A percentile compares a stretch with the other conserved stretches of the same genome.
These are phyloP conservation scores for Aleadryas rufinucha DNA, from an alignment of 2,113 vertebrate species.

Conservation along the genomic window DNA sequence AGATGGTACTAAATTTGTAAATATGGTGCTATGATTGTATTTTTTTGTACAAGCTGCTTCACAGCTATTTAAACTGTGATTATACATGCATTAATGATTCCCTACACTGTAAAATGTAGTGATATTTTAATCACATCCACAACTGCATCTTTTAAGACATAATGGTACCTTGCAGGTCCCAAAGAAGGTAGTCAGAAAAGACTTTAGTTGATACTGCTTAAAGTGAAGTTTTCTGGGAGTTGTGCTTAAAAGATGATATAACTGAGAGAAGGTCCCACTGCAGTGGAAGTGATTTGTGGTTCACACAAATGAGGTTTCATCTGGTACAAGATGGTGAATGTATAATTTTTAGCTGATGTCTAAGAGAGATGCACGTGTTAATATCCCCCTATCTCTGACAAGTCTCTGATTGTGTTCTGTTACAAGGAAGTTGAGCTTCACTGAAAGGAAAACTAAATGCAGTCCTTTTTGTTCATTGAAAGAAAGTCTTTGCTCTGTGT, in stretches of 20 bases:
- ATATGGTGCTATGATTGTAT: slow-evolving; percentile 75
- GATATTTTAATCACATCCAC: slow-evolving; percentile 42
- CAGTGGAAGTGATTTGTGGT: neutral
- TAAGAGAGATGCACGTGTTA: neutral
- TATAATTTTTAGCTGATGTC: slow-evolving; percentile 19
- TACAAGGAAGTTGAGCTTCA: slow-evolving; percentile 8
- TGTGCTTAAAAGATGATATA: neutral
- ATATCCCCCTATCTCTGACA: neutral
- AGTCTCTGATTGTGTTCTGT: neutral
- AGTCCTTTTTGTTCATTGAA: neutral
- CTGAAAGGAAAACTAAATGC: slow-evolving; percentile 4
- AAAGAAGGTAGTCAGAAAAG: neutral
- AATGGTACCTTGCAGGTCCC: neutral
- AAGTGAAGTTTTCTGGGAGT: neutral
- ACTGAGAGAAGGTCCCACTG: neutral
- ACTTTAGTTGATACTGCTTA: neutral
- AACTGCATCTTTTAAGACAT: neutral
- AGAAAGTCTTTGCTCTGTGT: neutral
- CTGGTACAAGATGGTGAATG: slow-evolving; percentile 12
- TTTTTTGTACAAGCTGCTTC: slow-evolving; percentile 62
- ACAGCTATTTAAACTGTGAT: slow-evolving; percentile 72
- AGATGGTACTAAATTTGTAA: slow-evolving; percentile 73
- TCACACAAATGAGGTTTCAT: slow-evolving; percentile 24
- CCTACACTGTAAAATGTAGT: slow-evolving; percentile 54
- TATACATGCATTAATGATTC: slow-evolving; percentile 47